Conservation (phyloP, 2,797 vertebrate genomes). For the Halcyon smyrnensis region DNA sequence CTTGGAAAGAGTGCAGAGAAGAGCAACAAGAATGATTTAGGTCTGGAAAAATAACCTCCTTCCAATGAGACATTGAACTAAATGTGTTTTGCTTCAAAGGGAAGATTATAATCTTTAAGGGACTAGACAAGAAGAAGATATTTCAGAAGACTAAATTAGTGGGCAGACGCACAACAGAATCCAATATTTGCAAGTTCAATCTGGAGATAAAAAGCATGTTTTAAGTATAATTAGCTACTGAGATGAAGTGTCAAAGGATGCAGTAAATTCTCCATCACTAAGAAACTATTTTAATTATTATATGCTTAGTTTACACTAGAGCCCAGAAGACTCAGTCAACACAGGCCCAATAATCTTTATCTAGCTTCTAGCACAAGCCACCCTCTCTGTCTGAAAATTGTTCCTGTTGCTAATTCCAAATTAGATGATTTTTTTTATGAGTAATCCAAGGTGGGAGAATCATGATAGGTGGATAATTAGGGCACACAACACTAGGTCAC, state of each 20-base stretch:
- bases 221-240: slow-evolving; percentile 45
- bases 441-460: not conserved
- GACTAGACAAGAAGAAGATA: slow-evolving; percentile 41
- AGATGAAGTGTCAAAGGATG: slow-evolving; percentile 41
- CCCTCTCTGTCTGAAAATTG: not conserved
- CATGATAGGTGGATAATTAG: slow-evolving; percentile 25
- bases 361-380: not conserved
- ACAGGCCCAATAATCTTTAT: not conserved
- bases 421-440: not conserved
- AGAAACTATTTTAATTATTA: slow-evolving; percentile 43
- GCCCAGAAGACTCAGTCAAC: not conserved
- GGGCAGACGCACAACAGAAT: slow-evolving; percentile 34
- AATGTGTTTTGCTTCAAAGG: slow-evolving; percentile 47
- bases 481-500: not conserved
- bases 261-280: slow-evolving; percentile 48
- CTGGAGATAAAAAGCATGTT: slow-evolving; percentile 41
- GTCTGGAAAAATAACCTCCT: not conserved
- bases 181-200: slow-evolving; percentile 53
- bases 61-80: not conserved
- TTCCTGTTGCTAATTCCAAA: slow-evolving; percentile 32
- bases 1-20: not conserved
- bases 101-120: slow-evolving; percentile 59
- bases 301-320: not conserved
- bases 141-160: slow-evolving; percentile 56
- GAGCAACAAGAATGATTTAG: not conserved